Evolutionary conservation across 2,888 invertebrate genomes (phyloP), one percentile per base, ranked within the genome.

Genomic region (Odontomyia ornata): DNA sequence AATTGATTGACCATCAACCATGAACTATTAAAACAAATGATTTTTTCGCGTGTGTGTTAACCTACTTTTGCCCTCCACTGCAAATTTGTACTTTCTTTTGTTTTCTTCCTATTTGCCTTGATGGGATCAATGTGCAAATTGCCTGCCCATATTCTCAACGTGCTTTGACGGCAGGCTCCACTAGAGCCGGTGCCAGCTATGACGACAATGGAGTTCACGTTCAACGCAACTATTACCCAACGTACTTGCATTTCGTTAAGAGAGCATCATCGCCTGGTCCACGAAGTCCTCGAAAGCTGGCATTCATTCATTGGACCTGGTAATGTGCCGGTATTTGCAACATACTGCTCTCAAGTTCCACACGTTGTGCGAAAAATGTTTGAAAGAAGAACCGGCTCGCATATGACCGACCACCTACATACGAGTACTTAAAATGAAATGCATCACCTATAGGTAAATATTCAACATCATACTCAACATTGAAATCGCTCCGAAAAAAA

Each of bases 391-490:
- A 18, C 30, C 30, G n/a, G 30, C 46, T 18, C 15, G 1, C 47
- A 69, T 36, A 36, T 47, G 69, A 47, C 69, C 69, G 69, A 47
- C 69, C 69, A 69, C 69, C 69, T 69, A 69, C 69, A 69, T 69
- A 23, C 65, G 23, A 65, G 56, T 18, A 56, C 56, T 11, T 18
- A 56, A 4, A 56, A n/a, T 36, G 21, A 21, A 9, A 60, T 25
- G 57, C 21, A 9, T 7, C 21, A 25, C 4, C 62, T n/a, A 62
- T 28, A 25, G 13, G 62, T 25, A 62, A 62, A 18, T 9, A 21
- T 9, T 13, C 15, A 62, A 18, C 1, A 62, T 2, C 57, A 23
- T 11, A 62, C 25, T 25, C 62, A 13, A 28, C 62, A 62, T 7
- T 25, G 13, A 28, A 15, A 62, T n/a, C n/a, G n/a, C n/a, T n/a